Evolutionary conservation across 1,140 invertebrate genomes (phyloP).

Genomic region (Calephelis nemesis): DNA sequence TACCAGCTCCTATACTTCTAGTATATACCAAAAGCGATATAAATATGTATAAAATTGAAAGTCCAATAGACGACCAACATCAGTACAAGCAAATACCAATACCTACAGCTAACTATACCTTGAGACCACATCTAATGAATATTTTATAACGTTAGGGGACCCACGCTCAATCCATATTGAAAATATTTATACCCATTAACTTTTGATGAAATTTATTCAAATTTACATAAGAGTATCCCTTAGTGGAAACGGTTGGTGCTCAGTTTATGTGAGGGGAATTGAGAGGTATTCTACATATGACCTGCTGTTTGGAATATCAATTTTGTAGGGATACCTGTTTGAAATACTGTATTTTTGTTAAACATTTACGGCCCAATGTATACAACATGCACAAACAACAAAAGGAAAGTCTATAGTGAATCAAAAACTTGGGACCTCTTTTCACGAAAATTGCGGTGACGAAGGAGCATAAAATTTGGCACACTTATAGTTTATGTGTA

Average conservation of each 20-base stretch:
- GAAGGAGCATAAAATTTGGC: no score
- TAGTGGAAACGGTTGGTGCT: conserved; percentile 2
- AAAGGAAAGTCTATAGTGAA: no score
- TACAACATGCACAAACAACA: no score
- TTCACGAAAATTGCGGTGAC: no score
- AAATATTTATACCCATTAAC: conserved; percentile 33
- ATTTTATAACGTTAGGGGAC: conserved; percentile 36
- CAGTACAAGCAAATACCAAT: background rate
- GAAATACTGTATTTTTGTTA: background rate
- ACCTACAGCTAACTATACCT: conserved; percentile 8
- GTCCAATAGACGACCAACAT: background rate
- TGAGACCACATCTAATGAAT: conserved; percentile 36
- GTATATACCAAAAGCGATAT: no score
- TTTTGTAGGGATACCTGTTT: background rate
- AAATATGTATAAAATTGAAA: background rate
- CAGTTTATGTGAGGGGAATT: background rate
- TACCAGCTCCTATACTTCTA: no score
- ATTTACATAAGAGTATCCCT: conserved; percentile 18
- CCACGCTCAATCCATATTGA: conserved; percentile 36
- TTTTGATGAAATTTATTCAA: conserved; percentile 19
- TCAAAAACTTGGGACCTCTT: no score
- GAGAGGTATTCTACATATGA: conserved; percentile 7
- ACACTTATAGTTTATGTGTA: no score
- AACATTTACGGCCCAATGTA: no score
- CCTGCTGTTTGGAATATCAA: conserved; percentile 16